Conservation (phyloP, 2,797 vertebrate species). For the Sebastes hubbsi region DNA sequence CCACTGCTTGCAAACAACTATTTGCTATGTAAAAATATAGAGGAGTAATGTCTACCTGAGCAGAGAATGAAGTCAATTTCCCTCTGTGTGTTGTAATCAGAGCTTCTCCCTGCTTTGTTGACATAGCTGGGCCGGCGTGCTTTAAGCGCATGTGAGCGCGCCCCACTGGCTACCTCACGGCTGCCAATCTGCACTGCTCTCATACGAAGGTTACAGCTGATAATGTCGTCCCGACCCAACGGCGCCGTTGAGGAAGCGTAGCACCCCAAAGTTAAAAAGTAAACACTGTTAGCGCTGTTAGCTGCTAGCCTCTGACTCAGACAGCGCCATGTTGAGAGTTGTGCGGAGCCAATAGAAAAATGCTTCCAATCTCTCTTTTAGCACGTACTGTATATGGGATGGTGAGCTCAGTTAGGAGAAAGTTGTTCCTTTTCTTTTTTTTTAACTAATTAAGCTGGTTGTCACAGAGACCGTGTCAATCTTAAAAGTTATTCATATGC, state of each 20-base stretch:
- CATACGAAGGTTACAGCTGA: background rate
- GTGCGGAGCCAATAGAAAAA: background rate
- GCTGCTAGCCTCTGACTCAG: background rate
- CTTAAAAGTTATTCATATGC: background rate
- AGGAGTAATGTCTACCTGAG: too few species aligned
- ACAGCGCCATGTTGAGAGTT: background rate
- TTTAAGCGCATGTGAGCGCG: too few species aligned
- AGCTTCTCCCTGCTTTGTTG: too few species aligned
- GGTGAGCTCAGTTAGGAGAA: too few species aligned
- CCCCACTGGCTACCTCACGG: too few species aligned
- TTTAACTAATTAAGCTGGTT: background rate
- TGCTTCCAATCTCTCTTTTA: background rate
- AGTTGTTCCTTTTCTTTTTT: too few species aligned
- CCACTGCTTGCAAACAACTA: too few species aligned
- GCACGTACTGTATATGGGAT: too few species aligned
- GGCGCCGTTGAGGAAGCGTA: background rate
- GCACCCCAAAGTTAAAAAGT: background rate
- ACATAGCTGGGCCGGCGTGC: too few species aligned
- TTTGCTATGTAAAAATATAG: too few species aligned
- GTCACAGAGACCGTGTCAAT: background rate
- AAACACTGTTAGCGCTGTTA: background rate
- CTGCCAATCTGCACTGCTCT: too few species aligned
- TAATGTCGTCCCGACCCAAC: background rate
- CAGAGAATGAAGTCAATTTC: accelerated
- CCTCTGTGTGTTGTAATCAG: too few species aligned